These are phyloP conservation scores for Silvanus unidentatus DNA, from an alignment of 2,888 invertebrate genomes.

Conservation along the genomic window DNA sequence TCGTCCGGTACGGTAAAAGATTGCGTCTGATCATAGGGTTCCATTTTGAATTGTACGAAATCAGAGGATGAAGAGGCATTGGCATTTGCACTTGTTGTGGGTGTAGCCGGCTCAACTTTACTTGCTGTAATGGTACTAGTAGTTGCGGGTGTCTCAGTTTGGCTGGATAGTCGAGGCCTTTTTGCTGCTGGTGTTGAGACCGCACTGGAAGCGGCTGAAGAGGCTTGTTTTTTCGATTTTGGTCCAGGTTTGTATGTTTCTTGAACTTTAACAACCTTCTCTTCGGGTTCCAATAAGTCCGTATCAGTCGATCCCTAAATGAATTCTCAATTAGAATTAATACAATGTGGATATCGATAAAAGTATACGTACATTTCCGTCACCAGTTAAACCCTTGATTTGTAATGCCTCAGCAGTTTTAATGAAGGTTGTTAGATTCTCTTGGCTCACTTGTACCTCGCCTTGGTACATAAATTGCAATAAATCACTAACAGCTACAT, in stretches of 20 bases:
- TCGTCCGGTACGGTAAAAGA: slow-evolving; percentile 31
- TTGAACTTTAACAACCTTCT: slow-evolving; percentile 18
- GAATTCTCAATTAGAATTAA: background rate
- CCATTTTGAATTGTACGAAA: slow-evolving; percentile 41
- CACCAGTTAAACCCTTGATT: slow-evolving; percentile 45
- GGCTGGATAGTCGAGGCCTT: slow-evolving; percentile 28
- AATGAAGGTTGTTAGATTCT: slow-evolving; percentile 43
- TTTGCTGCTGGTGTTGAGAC: slow-evolving; percentile 25
- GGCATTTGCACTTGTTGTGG: slow-evolving; percentile 1
- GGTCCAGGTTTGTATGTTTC: slow-evolving; percentile 10
- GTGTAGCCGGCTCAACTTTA: slow-evolving; percentile 11
- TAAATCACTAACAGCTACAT: slow-evolving; percentile 51
- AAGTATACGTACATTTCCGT: slow-evolving; percentile 38
- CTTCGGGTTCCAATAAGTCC: slow-evolving; percentile 22
- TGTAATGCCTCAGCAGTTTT: slow-evolving; percentile 46
- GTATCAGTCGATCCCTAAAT: slow-evolving; percentile 29
- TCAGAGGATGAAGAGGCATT: slow-evolving; percentile 8
- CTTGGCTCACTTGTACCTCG: slow-evolving; percentile 48
- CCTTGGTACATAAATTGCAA: slow-evolving; percentile 58
- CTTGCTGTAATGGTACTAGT: slow-evolving; percentile 8
- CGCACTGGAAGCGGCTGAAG: background rate
- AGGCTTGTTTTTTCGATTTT: slow-evolving; percentile 27
- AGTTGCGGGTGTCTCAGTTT: slow-evolving; percentile 10
- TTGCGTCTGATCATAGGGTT: slow-evolving; percentile 40
- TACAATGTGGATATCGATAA: background rate